A percentile compares a stretch with the other conserved stretches of the same genome.
These are phyloP conservation scores for Manacus vitellinus DNA, from an alignment of 2,113 vertebrate species.

Conservation along the genomic window DNA sequence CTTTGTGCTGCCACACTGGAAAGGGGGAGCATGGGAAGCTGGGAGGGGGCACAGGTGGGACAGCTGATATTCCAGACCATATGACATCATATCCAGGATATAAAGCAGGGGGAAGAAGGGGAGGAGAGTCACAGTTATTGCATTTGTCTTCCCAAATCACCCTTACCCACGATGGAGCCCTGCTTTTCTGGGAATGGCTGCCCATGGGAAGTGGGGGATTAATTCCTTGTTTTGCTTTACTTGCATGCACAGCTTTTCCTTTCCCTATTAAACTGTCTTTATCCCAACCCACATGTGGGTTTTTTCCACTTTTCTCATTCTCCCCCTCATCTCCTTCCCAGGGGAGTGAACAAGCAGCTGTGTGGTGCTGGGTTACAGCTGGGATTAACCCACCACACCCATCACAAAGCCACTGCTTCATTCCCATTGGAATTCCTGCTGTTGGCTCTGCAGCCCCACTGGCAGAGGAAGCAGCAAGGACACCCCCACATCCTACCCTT, in stretches of 20 bases:
- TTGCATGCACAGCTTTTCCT: neutral
- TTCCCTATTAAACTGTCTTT: neutral
- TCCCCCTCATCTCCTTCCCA: neutral
- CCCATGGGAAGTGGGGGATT: neutral
- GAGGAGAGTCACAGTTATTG: accelerated
- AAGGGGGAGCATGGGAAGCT: accelerated
- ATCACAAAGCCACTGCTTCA: neutral
- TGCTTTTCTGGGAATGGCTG: neutral
- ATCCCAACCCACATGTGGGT: too few relatives aligned
- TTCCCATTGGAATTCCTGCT: neutral
- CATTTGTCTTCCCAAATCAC: neutral
- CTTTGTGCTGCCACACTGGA: neutral
- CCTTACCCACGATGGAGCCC: neutral
- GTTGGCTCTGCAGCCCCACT: neutral
- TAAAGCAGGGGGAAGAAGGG: neutral
- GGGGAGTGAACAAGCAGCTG: neutral
- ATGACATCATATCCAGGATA: accelerated
- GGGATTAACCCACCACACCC: neutral
- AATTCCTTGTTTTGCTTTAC: neutral
- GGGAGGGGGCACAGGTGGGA: neutral
- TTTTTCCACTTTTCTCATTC: neutral
- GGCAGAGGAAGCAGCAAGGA: neutral
- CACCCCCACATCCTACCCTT: accelerated
- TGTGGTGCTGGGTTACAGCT: neutral
- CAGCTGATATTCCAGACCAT: neutral